A percentile compares a stretch with the other conserved stretches of the same genome.
These are phyloP conservation scores for Perdix hodgsoniae DNA, from an alignment of 2,797 vertebrate species.

Conservation along the genomic window DNA sequence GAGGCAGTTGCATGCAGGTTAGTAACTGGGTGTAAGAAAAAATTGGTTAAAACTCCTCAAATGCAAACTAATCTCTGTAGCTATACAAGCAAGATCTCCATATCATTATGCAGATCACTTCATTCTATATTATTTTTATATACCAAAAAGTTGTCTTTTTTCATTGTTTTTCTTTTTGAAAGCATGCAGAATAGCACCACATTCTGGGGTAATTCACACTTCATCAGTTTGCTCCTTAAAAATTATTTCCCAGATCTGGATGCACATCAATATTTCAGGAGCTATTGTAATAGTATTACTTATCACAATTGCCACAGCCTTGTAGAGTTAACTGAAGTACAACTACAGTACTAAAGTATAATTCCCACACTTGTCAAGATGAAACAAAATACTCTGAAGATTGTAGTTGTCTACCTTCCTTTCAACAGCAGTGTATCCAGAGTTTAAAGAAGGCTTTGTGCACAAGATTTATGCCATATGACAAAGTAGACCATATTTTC, in stretches of 20 bases:
- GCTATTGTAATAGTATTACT: background rate
- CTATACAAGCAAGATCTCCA: background rate
- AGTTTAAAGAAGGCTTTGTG: background rate
- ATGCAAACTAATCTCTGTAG: background rate
- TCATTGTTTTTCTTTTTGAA: background rate
- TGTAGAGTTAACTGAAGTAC: background rate
- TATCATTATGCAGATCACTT: background rate
- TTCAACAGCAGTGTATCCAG: background rate
- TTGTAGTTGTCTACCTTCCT: background rate
- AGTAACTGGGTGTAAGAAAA: background rate
- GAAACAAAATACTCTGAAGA: background rate
- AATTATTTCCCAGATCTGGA: background rate
- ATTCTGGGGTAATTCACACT: background rate
- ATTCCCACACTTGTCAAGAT: background rate
- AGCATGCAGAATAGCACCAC: background rate
- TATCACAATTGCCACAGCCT: background rate
- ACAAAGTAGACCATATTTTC: conserved; percentile 31
- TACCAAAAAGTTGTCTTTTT: fast-evolving
- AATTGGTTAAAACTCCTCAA: background rate
- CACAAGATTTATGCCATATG: conserved; percentile 42
- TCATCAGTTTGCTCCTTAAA: background rate
- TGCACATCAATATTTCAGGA: background rate
- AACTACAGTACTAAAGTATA: background rate
- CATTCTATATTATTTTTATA: background rate
- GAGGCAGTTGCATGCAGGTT: background rate